A percentile compares a stretch with the other conserved stretches of the same genome.
Conservation (phyloP, 2,888 invertebrate species). For the Eupsilia transversa region DNA sequence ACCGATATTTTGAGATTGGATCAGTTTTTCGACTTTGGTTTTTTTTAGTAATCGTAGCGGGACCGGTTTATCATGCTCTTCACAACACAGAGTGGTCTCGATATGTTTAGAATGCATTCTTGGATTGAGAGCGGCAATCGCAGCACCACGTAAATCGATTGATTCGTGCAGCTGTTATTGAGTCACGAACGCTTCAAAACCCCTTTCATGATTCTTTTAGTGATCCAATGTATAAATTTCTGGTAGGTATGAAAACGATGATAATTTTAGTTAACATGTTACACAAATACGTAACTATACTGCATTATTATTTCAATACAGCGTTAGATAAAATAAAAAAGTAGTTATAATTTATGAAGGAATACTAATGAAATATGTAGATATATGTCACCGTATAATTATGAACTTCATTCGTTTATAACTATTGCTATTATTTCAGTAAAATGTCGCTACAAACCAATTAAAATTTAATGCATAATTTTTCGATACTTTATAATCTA, state of each 20-base stretch:
- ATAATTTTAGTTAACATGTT: conserved; percentile 6
- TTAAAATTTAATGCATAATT: too few relatives aligned
- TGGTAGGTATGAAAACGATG: too few relatives aligned
- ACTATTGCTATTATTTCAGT: too few relatives aligned
- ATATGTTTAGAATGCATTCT: conserved; percentile 1
- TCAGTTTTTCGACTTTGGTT: background rate
- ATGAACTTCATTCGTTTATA: too few relatives aligned
- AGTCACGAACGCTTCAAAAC: conserved; percentile 9
- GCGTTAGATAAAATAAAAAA: too few relatives aligned
- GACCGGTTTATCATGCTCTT: background rate
- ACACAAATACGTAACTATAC: background rate
- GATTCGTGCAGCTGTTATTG: conserved; percentile 8
- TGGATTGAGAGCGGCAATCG: background rate
- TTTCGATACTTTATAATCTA: too few relatives aligned
- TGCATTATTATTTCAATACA: background rate
- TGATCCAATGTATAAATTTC: background rate
- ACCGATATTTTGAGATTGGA: background rate
- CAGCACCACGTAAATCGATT: background rate
- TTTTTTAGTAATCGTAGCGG: background rate
- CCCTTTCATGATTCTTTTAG: conserved; percentile 3
- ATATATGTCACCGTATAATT: background rate
- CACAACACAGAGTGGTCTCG: background rate
- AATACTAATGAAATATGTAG: background rate
- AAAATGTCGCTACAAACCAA: too few relatives aligned
- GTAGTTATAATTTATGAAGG: background rate